phyloP scores from a whole-genome alignment of 2,113 vertebrate genomes.

The Porphyrio hochstetteri region DNA sequence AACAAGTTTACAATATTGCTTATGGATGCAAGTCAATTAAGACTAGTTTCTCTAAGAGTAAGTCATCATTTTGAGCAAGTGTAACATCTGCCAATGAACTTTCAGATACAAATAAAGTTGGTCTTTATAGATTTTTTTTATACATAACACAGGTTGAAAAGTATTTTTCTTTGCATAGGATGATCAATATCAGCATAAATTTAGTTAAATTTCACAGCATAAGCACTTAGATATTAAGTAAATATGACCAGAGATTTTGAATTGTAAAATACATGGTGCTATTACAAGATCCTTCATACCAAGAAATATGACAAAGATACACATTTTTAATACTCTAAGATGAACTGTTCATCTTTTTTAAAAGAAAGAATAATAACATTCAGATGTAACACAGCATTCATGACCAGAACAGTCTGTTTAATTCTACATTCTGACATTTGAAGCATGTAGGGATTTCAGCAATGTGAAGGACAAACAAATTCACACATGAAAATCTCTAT shows the following conservation, averaged over 20 bases:
- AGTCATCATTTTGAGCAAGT: neutral
- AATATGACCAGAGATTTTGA: neutral
- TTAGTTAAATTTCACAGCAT: neutral
- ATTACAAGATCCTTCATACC: neutral
- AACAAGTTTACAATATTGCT: neutral
- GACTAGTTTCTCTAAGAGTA: neutral
- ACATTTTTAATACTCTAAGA: neutral
- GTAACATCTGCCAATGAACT: neutral
- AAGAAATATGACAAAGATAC: neutral
- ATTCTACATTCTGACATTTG: neutral
- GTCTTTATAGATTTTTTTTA: neutral
- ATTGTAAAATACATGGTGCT: neutral
- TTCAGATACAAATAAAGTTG: neutral
- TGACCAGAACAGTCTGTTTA: neutral
- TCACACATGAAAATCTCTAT: neutral
- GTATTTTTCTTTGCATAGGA: neutral
- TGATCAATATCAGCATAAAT: neutral
- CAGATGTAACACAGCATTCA: neutral
- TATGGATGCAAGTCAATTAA: neutral
- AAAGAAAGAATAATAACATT: neutral
- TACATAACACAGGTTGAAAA: neutral
- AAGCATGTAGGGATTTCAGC: neutral
- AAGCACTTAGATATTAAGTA: neutral
- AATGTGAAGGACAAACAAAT: slow-evolving; percentile 42
- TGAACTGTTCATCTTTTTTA: neutral